These are phyloP conservation scores for Molossus molossus DNA, from an alignment of 2,797 vertebrate species.

Conservation along the genomic window DNA sequence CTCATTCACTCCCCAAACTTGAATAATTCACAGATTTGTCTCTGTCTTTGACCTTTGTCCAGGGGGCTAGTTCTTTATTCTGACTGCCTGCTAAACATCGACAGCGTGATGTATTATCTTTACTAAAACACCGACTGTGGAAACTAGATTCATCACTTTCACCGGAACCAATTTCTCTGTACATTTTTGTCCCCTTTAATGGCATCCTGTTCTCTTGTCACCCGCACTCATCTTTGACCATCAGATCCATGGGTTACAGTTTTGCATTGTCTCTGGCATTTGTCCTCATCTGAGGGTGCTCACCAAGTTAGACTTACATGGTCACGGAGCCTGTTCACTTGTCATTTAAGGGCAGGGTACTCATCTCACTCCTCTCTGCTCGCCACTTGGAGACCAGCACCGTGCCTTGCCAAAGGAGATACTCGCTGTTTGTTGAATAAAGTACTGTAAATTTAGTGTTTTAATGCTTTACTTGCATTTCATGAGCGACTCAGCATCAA, in stretches of 20 bases:
- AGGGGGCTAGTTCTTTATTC: neutral
- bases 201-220: neutral
- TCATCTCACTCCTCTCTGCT: neutral
- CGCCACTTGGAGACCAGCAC: neutral
- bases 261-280: neutral
- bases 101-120: neutral
- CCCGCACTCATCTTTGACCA: neutral
- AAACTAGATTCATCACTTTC: neutral
- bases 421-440: neutral
- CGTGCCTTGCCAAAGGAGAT: neutral
- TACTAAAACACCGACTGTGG: neutral
- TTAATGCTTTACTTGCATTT: slow-evolving; percentile 46
- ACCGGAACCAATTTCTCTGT: neutral
- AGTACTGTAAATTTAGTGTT: slow-evolving; percentile 22
- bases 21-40: neutral
- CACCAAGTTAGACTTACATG: neutral
- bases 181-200: neutral
- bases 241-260: neutral
- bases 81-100: neutral
- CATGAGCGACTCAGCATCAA: neutral
- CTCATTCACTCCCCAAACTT: neutral
- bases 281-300: neutral
- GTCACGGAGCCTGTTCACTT: neutral
- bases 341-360: neutral
- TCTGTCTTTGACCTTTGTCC: neutral